Conservation (phyloP, 1,140 invertebrate species). For the Hyphantria cunea region DNA sequence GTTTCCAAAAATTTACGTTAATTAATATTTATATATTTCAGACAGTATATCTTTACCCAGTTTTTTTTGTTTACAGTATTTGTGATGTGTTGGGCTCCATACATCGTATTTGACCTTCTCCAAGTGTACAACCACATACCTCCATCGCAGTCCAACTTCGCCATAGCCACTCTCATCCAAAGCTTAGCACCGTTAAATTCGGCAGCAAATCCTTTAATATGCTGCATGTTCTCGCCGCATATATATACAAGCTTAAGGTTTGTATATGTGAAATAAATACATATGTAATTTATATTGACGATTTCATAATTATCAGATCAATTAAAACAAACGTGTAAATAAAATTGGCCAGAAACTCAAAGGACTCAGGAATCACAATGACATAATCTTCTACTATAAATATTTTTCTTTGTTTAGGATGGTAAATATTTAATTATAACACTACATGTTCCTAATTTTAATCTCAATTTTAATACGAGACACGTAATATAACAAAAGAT, state of each 20-base stretch:
- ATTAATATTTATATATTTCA: no score
- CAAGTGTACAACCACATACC: slow-evolving; percentile 94
- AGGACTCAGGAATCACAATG: no score
- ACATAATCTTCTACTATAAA: no score
- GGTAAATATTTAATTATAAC: no score
- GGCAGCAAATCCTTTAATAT: slow-evolving; percentile 97
- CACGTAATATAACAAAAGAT: no score
- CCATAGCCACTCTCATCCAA: slow-evolving; percentile 95
- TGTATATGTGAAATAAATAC: background rate
- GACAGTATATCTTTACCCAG: background rate
- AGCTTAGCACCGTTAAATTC: slow-evolving; percentile 96
- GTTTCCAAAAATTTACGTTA: no score
- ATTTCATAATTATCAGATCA: no score
- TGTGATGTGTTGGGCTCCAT: slow-evolving; percentile 97
- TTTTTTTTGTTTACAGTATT: slow-evolving; percentile 87
- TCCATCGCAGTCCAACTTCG: slow-evolving; percentile 89
- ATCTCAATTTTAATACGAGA: no score
- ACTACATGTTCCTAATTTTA: no score
- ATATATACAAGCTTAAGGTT: slow-evolving; percentile 55
- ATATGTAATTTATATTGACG: background rate
- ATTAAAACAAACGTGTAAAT: no score
- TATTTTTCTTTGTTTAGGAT: no score
- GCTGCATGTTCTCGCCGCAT: slow-evolving; percentile 90
- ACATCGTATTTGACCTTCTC: slow-evolving; percentile 95
- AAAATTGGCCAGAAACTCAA: no score